Evolutionary conservation across 2,888 invertebrate species (phyloP), one percentile per base, ranked within the genome.

Genomic region (Oscheius sp.): DNA sequence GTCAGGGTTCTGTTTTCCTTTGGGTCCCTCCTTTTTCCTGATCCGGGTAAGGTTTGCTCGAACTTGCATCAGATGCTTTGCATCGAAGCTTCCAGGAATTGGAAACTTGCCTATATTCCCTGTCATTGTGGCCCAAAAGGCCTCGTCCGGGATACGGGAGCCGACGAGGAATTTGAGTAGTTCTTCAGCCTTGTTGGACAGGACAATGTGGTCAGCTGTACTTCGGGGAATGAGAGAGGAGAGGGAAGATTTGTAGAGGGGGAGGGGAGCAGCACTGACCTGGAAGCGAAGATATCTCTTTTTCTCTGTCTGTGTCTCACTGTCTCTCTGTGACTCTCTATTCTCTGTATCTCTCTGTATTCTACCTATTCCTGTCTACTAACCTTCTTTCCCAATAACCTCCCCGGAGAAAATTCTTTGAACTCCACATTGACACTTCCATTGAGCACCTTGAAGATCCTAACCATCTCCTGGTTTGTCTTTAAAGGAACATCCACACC

Each of bases 401-500:
- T 62, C 11, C 9, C 51, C 1, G 13, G 21, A n/a, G 63, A 42
- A 35, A 35, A 73, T 5, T 33, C 29, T 13, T 37, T 63, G 32
- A 79, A 57, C 35, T 82, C 80, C 9, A 77, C 70, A 72, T 82
- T 82, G 2, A 75, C 70, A 9, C 76, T 70, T 10, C 76, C 79
- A 33, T 79, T 78, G 59, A 82, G 35, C 35, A 68, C 76, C 53
- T 78, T 80, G 68, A 82, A 59, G 13, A 80, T 79, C 37, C 51
- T 51, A 9, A 82, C 82, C 80, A 79, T 82, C 47, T 82, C 82
- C 42, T 76, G 33, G 66, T 82, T 82, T 5, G 82, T 79, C 37
- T 77, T 79, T 33, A 82, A 37, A 2, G 82, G 82, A 11, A 68
- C 73, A 66, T 82, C 82, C 10, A 78, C 74, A 3, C 80, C 80